phyloP scores from a whole-genome alignment of 2,113 vertebrate genomes.

The Gadus chalcogrammus region DNA sequence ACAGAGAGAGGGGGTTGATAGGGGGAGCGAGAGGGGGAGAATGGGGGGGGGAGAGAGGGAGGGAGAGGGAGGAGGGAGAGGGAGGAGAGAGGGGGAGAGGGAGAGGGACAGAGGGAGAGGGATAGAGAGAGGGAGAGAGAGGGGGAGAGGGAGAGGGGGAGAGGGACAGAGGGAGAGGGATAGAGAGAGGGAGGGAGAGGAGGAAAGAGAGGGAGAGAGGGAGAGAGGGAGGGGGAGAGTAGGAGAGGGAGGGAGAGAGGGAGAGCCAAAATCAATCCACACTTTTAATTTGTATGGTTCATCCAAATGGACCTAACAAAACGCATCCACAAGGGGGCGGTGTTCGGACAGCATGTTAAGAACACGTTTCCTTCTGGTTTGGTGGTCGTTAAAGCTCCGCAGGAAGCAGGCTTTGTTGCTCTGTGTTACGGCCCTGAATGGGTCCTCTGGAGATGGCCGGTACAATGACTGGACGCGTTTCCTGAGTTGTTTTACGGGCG shows the following conservation, averaged over 20 bases:
- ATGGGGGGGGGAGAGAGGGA: too few relatives aligned
- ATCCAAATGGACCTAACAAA: not conserved
- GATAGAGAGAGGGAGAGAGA: too few relatives aligned
- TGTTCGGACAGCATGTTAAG: not conserved
- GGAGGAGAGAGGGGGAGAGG: too few relatives aligned
- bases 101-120: not conserved
- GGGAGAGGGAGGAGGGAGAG: too few relatives aligned
- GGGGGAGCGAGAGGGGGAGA: too few relatives aligned
- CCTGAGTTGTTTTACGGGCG: constrained; percentile 23
- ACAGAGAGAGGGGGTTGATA: too few relatives aligned
- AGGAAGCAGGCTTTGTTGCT: not conserved
- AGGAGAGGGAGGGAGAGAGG: not conserved
- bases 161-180: not conserved
- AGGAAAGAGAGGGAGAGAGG: not conserved
- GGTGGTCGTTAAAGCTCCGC: not conserved
- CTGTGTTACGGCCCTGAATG: not conserved
- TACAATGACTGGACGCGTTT: constrained; percentile 20
- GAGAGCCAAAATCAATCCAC: not conserved
- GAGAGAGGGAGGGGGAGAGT: not conserved
- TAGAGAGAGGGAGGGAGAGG: not conserved
- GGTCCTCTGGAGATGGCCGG: constrained; percentile 34
- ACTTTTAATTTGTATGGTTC: too few relatives aligned
- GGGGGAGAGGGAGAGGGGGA: not conserved
- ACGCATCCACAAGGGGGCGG: constrained; percentile 27
- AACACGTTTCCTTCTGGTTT: not conserved